Evolutionary conservation across 2,888 invertebrate species (phyloP).

Genomic region (Muschampia plurimacula): DNA sequence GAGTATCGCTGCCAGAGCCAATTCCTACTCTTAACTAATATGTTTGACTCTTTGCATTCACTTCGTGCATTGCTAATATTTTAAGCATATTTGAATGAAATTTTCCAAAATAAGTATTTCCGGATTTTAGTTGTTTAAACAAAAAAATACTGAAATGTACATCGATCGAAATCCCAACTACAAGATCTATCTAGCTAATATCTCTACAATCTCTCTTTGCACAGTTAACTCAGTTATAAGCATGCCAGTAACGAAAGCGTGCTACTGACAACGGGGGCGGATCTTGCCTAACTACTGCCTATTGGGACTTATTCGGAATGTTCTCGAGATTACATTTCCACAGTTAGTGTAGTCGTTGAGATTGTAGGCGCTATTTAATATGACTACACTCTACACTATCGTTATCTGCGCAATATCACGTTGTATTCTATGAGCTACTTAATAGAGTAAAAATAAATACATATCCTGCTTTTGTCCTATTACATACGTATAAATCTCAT

Average conservation of each 20-base stretch:
- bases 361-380: neutral
- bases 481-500: constrained; percentile 51
- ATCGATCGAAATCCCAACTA: neutral
- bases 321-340: constrained; percentile 7
- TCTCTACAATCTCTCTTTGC: constrained; percentile 54
- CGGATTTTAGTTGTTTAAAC: too few species aligned
- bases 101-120: too few species aligned
- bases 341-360: neutral
- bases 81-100: neutral
- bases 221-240: constrained; percentile 33
- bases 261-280: constrained; percentile 58
- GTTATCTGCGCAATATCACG: neutral
- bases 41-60: constrained; percentile 33
- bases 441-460: constrained; percentile 25
- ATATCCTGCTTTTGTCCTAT: constrained; percentile 32
- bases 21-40: constrained; percentile 26
- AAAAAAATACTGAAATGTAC: neutral
- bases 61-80: constrained; percentile 17
- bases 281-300: constrained; percentile 55
- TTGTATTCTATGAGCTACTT: constrained; percentile 1
- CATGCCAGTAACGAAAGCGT: constrained; percentile 66
- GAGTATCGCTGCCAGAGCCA: constrained; percentile 37
- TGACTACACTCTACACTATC: neutral
- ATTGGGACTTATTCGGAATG: constrained; percentile 44
- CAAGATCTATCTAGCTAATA: constrained; percentile 40